Conservation (phyloP, 1,140 invertebrate genomes). For the Daktulosphaira vitifoliae region DNA sequence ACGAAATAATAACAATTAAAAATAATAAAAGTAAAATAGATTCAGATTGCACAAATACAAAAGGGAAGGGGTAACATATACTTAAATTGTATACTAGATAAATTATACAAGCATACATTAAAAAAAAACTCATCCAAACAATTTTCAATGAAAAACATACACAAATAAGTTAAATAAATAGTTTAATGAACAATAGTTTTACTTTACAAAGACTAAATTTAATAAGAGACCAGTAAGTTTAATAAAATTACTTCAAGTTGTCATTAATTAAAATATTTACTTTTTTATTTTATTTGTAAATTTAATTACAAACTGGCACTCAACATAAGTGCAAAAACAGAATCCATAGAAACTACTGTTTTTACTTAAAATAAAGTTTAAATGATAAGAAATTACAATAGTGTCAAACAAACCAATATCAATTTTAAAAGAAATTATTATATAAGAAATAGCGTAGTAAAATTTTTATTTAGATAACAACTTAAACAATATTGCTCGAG, state of each 20-base stretch:
- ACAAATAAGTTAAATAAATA: too few relatives aligned
- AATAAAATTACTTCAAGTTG: too few relatives aligned
- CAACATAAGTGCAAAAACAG: too few relatives aligned
- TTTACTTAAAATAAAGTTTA: background rate
- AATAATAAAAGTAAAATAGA: constrained; percentile 10
- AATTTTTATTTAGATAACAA: constrained; percentile 12
- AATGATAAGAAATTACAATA: constrained; percentile 26
- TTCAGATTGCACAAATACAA: constrained; percentile 28
- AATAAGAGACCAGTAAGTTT: too few relatives aligned
- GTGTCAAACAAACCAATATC: constrained; percentile 21
- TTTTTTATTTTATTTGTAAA: too few relatives aligned
- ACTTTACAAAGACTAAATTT: too few relatives aligned
- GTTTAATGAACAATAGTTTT: too few relatives aligned
- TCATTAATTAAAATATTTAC: too few relatives aligned
- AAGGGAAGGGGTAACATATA: constrained; percentile 12
- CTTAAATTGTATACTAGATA: background rate
- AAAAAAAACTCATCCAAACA: background rate
- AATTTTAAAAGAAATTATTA: constrained; percentile 4
- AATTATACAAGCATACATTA: constrained; percentile 8
- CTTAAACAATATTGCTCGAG: constrained; percentile 27
- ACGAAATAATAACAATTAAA: background rate
- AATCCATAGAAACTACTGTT: background rate
- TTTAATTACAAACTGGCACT: too few relatives aligned
- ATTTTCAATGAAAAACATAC: too few relatives aligned
- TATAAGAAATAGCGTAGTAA: background rate